These are phyloP conservation scores for Macrophya alboannulata DNA, from an alignment of 2,888 invertebrate species.

Conservation along the genomic window DNA sequence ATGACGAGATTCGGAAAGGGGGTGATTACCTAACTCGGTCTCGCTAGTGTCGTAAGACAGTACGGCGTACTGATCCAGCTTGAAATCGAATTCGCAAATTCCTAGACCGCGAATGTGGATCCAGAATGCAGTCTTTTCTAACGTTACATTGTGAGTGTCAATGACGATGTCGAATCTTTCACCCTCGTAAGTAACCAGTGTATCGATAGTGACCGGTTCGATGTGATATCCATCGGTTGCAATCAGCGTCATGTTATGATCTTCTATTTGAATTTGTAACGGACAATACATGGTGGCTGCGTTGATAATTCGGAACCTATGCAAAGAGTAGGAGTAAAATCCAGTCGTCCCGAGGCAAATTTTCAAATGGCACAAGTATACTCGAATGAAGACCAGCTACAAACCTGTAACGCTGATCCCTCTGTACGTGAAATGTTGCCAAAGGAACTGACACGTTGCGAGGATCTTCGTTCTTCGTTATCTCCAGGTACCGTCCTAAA, in stretches of 20 bases:
- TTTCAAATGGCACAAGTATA: slow-evolving; percentile 58
- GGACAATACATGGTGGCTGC: slow-evolving; percentile 76
- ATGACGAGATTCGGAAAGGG: neutral
- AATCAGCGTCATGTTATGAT: slow-evolving; percentile 74
- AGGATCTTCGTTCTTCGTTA: slow-evolving; percentile 1
- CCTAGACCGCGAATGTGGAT: slow-evolving; percentile 76
- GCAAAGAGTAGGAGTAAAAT: neutral
- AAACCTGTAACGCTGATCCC: slow-evolving; percentile 74
- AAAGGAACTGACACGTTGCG: slow-evolving; percentile 64
- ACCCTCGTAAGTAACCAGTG: slow-evolving; percentile 77
- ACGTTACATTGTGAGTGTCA: slow-evolving; percentile 76
- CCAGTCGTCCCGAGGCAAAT: neutral
- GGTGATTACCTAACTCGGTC: slow-evolving; percentile 17
- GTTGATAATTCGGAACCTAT: slow-evolving; percentile 76
- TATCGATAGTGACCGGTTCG: slow-evolving; percentile 69
- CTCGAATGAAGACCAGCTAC: neutral
- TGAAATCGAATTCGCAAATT: slow-evolving; percentile 3
- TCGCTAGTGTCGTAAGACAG: slow-evolving; percentile 25
- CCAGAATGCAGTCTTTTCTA: slow-evolving; percentile 63
- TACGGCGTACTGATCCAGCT: slow-evolving; percentile 37
- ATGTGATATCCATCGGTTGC: slow-evolving; percentile 76
- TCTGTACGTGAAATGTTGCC: slow-evolving; percentile 67
- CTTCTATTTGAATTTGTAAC: slow-evolving; percentile 73
- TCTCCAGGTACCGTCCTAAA: slow-evolving; percentile 65
- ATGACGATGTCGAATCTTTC: slow-evolving; percentile 82